phyloP scores from a whole-genome alignment of 2,113 vertebrate species.

The Irena cyanogastra region DNA sequence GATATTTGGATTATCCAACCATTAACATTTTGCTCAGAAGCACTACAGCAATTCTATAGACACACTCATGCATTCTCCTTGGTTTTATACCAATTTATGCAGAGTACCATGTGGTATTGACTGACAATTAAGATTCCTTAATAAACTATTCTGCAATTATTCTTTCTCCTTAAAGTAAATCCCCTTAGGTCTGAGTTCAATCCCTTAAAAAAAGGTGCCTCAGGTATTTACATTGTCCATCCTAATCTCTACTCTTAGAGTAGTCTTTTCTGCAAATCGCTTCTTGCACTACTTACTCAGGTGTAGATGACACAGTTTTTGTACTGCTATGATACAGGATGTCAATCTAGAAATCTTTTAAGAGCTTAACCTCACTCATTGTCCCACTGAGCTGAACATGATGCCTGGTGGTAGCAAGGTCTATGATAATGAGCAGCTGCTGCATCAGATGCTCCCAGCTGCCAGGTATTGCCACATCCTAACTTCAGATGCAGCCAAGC shows the following conservation, averaged over 20 bases:
- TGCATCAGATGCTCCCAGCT: neutral
- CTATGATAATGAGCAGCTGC: neutral
- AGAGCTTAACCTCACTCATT: neutral
- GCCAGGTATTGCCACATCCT: neutral
- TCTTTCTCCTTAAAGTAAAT: neutral
- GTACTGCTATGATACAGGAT: neutral
- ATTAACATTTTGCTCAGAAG: neutral
- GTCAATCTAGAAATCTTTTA: neutral
- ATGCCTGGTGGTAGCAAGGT: neutral
- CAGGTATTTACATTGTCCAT: neutral
- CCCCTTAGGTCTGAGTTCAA: neutral
- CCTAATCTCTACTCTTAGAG: neutral
- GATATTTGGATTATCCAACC: neutral
- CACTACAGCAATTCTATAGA: neutral
- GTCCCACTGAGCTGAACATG: neutral
- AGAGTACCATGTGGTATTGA: neutral
- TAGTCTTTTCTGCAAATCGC: neutral
- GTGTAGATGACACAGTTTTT: neutral
- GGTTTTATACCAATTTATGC: neutral
- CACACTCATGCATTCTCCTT: accelerated
- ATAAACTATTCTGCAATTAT: neutral
- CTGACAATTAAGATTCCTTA: neutral
- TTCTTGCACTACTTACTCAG: neutral
- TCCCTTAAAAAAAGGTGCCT: neutral
- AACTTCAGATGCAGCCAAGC: neutral